Evolutionary conservation across 92 coral and sea anemone genomes (phyloP), one percentile per base, ranked within the genome.

Genomic region (Epizoanthus rinbou): DNA sequence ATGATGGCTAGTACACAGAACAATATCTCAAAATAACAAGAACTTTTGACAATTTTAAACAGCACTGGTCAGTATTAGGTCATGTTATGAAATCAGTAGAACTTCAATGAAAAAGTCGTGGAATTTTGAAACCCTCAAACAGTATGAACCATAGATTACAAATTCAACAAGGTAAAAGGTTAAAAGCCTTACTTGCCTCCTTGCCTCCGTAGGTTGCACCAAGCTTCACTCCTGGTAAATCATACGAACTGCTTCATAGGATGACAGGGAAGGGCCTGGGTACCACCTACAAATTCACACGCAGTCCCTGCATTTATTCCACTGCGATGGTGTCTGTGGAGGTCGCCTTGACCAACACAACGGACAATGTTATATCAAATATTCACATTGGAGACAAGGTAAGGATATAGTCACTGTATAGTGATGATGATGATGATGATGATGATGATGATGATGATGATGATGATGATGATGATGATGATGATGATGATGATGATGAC

Each of bases 291-390:
- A 91, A 93, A 85, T 95, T 95, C 74, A 89, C 98, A 3, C 91
- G 98, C 11, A 91, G 92, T 53, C 98, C 98, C 17, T 95, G 98
- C 72, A 93, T 95, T 75, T 94, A 87, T 74, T 94, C 98, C 4
- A 95, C 98, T 5, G 80, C 93, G 10, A 94, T 95, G 98, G 93
- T 95, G 56, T 89, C 98, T 14, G 94, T 95, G 15, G 98, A 95
- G 80, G 83, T 95, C 1, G 91, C 92, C 47, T 90, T 95, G 37
- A 86, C 91, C 43, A 95, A 95, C 87, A 86, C 92, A 62, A 86
- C 93, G 54, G 94, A 91, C 43, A 50, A 86, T 37, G 88, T 88
- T 69, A 89, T 95, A 69, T 73, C 90, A 39, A 87, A 90, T 75
- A 93, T 95, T 63, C 95, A 80, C 74, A 66, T 95, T 68, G 98